Conservation (phyloP, 2,888 invertebrate genomes). For the Dysmachus trigonus region DNA sequence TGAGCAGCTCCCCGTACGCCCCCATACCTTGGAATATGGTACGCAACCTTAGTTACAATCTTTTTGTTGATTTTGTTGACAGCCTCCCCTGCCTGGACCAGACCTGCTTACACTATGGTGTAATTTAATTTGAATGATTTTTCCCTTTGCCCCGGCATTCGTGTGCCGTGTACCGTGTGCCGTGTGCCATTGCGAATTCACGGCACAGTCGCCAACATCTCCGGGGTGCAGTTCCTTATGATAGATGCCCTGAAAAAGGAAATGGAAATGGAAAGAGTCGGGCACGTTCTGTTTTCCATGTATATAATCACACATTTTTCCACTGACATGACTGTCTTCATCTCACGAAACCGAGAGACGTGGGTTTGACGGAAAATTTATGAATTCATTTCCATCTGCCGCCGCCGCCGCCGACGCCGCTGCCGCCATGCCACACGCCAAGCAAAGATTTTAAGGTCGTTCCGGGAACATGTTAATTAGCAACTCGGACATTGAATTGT, state of each 20-base stretch:
- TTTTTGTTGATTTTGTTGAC: not conserved
- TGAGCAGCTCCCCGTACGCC: not conserved
- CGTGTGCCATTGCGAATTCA: not conserved
- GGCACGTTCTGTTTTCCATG: not conserved
- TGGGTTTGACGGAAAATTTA: slow-evolving; percentile 26
- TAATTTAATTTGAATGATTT: not conserved
- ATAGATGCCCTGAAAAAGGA: not conserved
- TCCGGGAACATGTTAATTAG: slow-evolving; percentile 31
- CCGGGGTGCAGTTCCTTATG: not conserved
- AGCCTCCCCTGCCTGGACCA: slow-evolving; percentile 3
- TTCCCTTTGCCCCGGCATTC: not conserved
- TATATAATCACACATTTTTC: not conserved
- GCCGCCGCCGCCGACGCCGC: no score
- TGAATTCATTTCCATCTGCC: not conserved
- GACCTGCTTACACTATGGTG: not conserved
- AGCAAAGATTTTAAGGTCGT: not conserved
- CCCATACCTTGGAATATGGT: no score
- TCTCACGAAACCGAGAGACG: not conserved
- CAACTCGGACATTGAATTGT: not conserved
- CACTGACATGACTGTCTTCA: slow-evolving; percentile 4
- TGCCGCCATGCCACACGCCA: no score
- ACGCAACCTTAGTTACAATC: not conserved
- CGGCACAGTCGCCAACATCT: not conserved
- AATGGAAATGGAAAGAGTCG: not conserved
- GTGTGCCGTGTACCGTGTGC: no score